Base-by-base conservation (phyloP, 2,113 vertebrate species). In the Hymenochirus boettgeri region DNA sequence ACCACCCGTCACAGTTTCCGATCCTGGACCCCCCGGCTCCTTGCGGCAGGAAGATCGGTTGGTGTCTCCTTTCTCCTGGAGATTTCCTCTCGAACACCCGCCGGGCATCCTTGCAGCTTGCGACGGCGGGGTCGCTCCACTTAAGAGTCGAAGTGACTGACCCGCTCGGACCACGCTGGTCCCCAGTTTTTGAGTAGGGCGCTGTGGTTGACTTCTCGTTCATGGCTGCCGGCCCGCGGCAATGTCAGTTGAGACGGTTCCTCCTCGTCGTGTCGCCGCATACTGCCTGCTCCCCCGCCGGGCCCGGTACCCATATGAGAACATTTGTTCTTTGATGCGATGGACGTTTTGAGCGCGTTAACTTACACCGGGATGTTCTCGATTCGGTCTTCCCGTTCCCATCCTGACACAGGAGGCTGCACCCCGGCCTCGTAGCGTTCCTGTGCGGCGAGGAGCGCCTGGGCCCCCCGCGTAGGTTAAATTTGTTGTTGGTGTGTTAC, bases 251-350 rank as follows among this genome's bases (percentile, higher is more conserved):
- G 73, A 93, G 91, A 1, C 91, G 81, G 72, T 85, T 87, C 61
- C 97, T 95, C 62, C 89, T 85, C 70, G 69, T 76, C 75, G 80
- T 86, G n/a, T n/a, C 23, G 83, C 85, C 81, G 91, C 83, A 5
- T 70, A n/a, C 81, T 65, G 79, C 83, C 0, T 65, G 81, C 70
- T 70, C 24, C 80, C 80, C 2, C 81, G n/a, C n/a, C 80, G 2
- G 88, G 76, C 21, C 88, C 82, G 67, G 90, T 93, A 74, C 91
- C 90, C 94, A 97, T 96, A 85, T 98, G 95, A 97, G 91, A 85
- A 98, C 97, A 92, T 96, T 96, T 86, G 86, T 95, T 95, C 97
- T 76, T 98, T 97, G 77, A 98, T 98, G 29, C 95, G 92, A 79
- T 98, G 93, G 70, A 98, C 95, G 71, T 98, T 98, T 81, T n/a